phyloP scores from a whole-genome alignment of 1,140 invertebrate species.

The Drosophila sulfurigaster region DNA sequence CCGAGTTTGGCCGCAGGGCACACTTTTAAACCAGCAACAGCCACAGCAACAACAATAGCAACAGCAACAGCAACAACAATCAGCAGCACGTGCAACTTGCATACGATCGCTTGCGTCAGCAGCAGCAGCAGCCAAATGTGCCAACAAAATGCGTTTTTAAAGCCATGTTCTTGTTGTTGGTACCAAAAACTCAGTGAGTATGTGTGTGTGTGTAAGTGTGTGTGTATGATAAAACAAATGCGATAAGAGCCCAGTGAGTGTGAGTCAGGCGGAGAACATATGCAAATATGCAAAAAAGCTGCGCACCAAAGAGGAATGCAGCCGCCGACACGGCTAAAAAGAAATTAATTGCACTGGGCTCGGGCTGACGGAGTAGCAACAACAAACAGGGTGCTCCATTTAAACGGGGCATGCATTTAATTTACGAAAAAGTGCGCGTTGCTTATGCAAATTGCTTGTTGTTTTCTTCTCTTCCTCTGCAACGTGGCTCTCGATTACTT shows the following conservation, averaged over 20 bases:
- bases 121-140: constrained; percentile 38
- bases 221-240: constrained; percentile 80
- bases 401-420: constrained; percentile 77
- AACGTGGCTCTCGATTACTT: constrained; percentile 31
- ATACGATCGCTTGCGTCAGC: constrained; percentile 68
- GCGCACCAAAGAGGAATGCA: constrained; percentile 75
- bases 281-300: constrained; percentile 74
- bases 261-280: constrained; percentile 72
- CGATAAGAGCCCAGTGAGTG: constrained; percentile 77
- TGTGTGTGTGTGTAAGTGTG: constrained; percentile 25
- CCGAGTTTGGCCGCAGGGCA: constrained; percentile 73
- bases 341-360: constrained; percentile 82
- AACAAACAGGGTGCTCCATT: constrained; percentile 79
- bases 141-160: constrained; percentile 77
- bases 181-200: constrained; percentile 26
- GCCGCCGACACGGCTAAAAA: constrained; percentile 79
- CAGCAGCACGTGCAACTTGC: constrained; percentile 68
- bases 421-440: constrained; percentile 83
- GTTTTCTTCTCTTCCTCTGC: constrained; percentile 55
- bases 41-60: constrained; percentile 42
- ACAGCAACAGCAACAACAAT: constrained; percentile 41
- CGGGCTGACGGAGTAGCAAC: constrained; percentile 47
- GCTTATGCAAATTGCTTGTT: constrained; percentile 82
- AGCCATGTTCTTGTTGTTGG: constrained; percentile 30
- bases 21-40: constrained; percentile 60